A percentile compares a stretch with the other conserved stretches of the same genome.
Evolutionary conservation across 2,113 vertebrate genomes (phyloP).

Genomic region (Verasper variegatus): DNA sequence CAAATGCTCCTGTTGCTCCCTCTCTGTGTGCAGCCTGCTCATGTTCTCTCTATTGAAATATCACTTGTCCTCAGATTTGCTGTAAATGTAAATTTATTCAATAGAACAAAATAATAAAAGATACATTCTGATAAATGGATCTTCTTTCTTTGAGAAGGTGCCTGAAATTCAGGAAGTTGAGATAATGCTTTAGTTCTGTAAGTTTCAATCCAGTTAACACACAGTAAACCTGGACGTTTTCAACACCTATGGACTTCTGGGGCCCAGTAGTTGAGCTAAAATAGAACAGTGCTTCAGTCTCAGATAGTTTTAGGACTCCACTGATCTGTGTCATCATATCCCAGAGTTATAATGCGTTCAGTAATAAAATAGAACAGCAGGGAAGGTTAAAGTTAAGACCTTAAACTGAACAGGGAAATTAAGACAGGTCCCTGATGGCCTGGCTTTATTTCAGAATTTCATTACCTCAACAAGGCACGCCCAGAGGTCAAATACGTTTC

Average conservation of each 20-base stretch:
- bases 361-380: conserved; percentile 63
- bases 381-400: conserved; percentile 65
- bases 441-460: conserved; percentile 69
- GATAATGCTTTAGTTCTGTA: not conserved
- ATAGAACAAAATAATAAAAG: too few relatives aligned
- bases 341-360: conserved; percentile 46
- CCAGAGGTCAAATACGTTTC: conserved; percentile 60
- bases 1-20: too few relatives aligned
- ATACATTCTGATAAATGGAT: too few relatives aligned
- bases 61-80: too few relatives aligned
- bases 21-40: too few relatives aligned
- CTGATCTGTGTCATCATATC: conserved; percentile 55
- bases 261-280: not conserved
- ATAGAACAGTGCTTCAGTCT: not conserved
- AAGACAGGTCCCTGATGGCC: conserved; percentile 58
- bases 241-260: not conserved
- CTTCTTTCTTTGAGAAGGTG: too few relatives aligned
- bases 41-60: too few relatives aligned
- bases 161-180: not conserved
- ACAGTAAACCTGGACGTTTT: not conserved
- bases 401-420: conserved; percentile 69
- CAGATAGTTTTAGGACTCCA: conserved; percentile 12
- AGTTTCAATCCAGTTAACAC: conserved; percentile 2
- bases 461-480: conserved; percentile 61
- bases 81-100: too few relatives aligned